Evolutionary conservation across 2,888 invertebrate genomes (phyloP), one percentile per base, ranked within the genome.

Genomic region (Allolobophora icterica): DNA sequence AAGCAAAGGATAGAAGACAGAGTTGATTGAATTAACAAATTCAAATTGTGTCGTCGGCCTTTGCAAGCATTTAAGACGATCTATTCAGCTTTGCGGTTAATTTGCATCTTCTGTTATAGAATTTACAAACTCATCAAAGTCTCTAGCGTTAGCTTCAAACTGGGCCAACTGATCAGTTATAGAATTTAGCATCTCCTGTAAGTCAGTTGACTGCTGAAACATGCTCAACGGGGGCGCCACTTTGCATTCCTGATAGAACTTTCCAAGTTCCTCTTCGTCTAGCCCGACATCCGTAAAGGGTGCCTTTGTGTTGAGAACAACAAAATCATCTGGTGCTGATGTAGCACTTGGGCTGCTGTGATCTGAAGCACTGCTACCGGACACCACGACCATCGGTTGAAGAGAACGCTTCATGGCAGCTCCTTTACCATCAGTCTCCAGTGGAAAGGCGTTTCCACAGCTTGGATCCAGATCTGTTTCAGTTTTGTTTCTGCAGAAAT

Each of bases 181-280:
- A 42, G 97, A 96, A 90, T 97, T 97, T 3, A 97, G 95, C 15
- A 94, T 94, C 35, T 95, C 94, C n/a, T 93, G 91, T 13, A 94
- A 91, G 42, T 93, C 94, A 13, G 93, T 92, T 58, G 94, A 93
- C 21, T 94, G 94, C 71, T 94, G 95, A 93, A 96, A 96, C 87
- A 96, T 96, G 92, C 96, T 95, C 40, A 96, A 95, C 52, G 96
- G 96, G 6, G 97, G 97, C 17, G 97, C 97, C 93, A 96, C 96
- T 94, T 97, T 96, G 95, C 97, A 97, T 94, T 97, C 97, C 58
- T 97, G 96, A 95, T 97, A 97, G 95, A 98, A 97, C 92, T 96
- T 96, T 0, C 97, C 97, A 92, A 98, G 96, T 94, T 98, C 97
- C 94, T 97, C 97, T 5, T 94, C 93, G 91, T 94, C 94, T n/a